phyloP scores from a whole-genome alignment of 2,113 vertebrate genomes.

The Tetrax tetrax region DNA sequence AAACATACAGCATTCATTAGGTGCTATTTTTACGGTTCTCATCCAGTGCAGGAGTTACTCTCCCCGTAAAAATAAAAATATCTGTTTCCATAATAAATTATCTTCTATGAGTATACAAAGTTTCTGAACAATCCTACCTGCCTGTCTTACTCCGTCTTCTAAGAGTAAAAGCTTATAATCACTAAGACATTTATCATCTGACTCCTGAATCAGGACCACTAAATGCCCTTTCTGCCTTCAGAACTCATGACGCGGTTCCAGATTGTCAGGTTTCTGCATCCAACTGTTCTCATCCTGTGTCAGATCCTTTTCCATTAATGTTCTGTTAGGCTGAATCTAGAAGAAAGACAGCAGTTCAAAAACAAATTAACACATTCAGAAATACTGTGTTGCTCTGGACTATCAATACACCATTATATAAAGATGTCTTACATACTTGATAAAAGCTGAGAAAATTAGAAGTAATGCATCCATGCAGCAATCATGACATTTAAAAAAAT shows the following conservation, averaged over 20 bases:
- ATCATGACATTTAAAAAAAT: not conserved
- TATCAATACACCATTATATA: not conserved
- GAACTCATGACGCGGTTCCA: not conserved
- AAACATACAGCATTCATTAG: not conserved
- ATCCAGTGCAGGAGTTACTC: conserved; percentile 10
- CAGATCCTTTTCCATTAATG: not conserved
- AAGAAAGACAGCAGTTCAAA: conserved; percentile 1
- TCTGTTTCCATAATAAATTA: conserved; percentile 52
- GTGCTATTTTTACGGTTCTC: conserved; percentile 4
- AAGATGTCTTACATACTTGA: not conserved
- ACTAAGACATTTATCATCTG: conserved; percentile 32
- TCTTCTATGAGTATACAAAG: not conserved
- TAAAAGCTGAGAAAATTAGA: not conserved
- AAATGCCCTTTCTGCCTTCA: not conserved
- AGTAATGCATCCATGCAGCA: not conserved
- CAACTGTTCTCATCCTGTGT: not conserved
- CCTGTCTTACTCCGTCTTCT: conserved; percentile 23
- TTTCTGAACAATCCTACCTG: conserved; percentile 45
- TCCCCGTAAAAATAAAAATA: conserved; percentile 24
- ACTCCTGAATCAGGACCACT: not conserved
- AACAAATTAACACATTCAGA: not conserved
- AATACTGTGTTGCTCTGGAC: not conserved
- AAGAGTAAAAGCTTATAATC: conserved; percentile 44
- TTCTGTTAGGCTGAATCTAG: conserved; percentile 57
- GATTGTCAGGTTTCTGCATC: not conserved